Percentiles rank a stretch among this genome's conserved stretches.
phyloP scores from a whole-genome alignment of 2,797 vertebrate genomes.

The Hephaestus fuliginosus region DNA sequence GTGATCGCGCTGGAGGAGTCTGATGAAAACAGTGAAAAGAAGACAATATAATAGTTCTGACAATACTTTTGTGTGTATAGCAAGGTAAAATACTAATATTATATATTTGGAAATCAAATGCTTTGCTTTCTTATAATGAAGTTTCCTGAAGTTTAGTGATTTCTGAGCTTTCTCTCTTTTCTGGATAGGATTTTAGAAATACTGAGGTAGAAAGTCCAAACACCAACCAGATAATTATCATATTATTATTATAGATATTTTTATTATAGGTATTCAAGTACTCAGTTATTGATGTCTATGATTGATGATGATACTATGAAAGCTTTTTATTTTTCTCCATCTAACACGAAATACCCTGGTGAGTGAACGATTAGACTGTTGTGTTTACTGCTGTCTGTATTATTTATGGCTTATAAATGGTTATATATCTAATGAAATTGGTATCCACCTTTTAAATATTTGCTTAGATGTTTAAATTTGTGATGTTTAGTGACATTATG shows the following conservation, averaged over 20 bases:
- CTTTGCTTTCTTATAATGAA: not conserved
- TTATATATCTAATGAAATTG: too few species aligned
- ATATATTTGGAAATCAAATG: not conserved
- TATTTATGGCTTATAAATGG: too few species aligned
- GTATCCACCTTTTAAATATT: too few species aligned
- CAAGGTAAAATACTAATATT: not conserved
- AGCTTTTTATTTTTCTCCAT: too few species aligned
- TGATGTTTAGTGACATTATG: too few species aligned
- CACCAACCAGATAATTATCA: not conserved
- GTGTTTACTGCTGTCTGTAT: too few species aligned
- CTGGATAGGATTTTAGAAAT: not conserved
- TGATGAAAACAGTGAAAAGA: constrained; percentile 25
- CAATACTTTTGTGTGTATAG: not conserved
- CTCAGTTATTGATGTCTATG: too few species aligned
- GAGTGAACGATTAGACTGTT: too few species aligned
- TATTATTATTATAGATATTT: not conserved
- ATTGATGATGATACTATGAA: too few species aligned
- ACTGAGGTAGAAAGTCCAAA: not conserved
- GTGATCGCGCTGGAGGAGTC: constrained; percentile 48
- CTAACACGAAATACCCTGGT: too few species aligned
- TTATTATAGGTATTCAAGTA: too few species aligned
- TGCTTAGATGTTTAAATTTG: too few species aligned
- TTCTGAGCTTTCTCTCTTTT: not conserved
- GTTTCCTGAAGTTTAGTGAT: not conserved
- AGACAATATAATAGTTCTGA: not conserved